Conservation (phyloP, 1,140 invertebrate genomes). For the Drosophila ficusphila region DNA sequence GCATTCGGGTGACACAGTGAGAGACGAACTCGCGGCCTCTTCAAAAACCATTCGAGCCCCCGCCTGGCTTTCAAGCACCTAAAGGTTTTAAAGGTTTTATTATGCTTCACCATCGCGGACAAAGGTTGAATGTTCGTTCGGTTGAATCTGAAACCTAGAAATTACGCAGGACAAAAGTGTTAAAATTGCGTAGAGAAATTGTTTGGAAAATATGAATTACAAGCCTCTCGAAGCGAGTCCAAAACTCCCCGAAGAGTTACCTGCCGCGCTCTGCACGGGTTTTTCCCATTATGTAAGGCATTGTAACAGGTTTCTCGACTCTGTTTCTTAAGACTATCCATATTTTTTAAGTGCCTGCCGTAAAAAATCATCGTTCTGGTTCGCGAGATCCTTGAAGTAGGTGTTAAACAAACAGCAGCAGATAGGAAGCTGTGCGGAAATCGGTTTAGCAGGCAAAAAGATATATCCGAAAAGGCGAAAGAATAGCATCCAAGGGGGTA, state of each 20-base stretch:
- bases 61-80: constrained; percentile 43
- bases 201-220: constrained; percentile 66
- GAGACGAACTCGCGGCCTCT: constrained; percentile 44
- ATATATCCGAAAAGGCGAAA: not conserved
- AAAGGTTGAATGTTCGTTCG: constrained; percentile 10
- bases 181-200: constrained; percentile 64
- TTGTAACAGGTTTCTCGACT: constrained; percentile 37
- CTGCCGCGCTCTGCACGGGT: constrained; percentile 45
- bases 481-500: constrained; percentile 26
- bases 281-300: constrained; percentile 37
- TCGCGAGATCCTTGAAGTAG: constrained; percentile 34
- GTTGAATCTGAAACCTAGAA: constrained; percentile 39
- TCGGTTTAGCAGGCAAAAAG: constrained; percentile 1
- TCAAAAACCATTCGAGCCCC: constrained; percentile 52
- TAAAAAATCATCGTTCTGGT: constrained; percentile 44
- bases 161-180: constrained; percentile 61
- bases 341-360: constrained; percentile 37
- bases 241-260: constrained; percentile 52
- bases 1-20: constrained; percentile 46
- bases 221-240: constrained; percentile 18
- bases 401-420: constrained; percentile 61
- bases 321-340: not conserved
- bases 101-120: constrained; percentile 10
- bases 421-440: constrained; percentile 46
- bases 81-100: constrained; percentile 44